Base-by-base conservation (phyloP, 2,113 vertebrate genomes). In the Columbina picui region DNA sequence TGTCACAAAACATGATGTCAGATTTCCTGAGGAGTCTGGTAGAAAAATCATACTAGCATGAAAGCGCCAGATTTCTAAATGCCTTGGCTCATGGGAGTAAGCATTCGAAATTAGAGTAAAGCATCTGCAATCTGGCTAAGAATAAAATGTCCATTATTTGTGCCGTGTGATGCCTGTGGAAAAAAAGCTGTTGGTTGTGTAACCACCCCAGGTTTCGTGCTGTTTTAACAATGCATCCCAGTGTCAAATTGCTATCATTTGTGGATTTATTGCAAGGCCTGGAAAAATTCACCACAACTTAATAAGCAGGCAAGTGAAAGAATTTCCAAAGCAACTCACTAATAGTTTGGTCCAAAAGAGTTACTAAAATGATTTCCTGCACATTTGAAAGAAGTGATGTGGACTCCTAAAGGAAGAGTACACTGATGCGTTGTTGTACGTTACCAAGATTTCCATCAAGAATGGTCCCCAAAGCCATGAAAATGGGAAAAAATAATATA, bases 1-100 rank as follows among this genome's bases (percentile, higher is more conserved):
- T 87, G 91, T 74, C 90, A 87, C 65, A 84, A 90, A 90, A 87
- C 71, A 45, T 5, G 63, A 90, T 61, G 83, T 78, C 77, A 68
- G 57, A 39, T 91, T 93, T 96, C 84, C 93, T 71, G 65, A 95
- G 85, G 65, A 95, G 79, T 57, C 79, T 68, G 57, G 17, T 43
- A 65, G 76, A 94, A 94, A 94, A 90, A 93, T 38, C 87, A 38
- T 47, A 69, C 34, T 27, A 50, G 16, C 63, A 47, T 3, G 15
- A 60, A 90, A 86, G 73, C 9, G 9, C 64, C 93, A 87, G 71
- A 52, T 85, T 95, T 74, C 68, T 80, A 55, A 94, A 93, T 63
- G 87, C 90, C 50, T 77, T 21, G 43, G 85, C 79, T 79, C 71
- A 34, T 74, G 90, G 88, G 92, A 94, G 2, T 39, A 74, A 94